phyloP scores from a whole-genome alignment of 2,797 vertebrate species.

The Erpetoichthys calabaricus region DNA sequence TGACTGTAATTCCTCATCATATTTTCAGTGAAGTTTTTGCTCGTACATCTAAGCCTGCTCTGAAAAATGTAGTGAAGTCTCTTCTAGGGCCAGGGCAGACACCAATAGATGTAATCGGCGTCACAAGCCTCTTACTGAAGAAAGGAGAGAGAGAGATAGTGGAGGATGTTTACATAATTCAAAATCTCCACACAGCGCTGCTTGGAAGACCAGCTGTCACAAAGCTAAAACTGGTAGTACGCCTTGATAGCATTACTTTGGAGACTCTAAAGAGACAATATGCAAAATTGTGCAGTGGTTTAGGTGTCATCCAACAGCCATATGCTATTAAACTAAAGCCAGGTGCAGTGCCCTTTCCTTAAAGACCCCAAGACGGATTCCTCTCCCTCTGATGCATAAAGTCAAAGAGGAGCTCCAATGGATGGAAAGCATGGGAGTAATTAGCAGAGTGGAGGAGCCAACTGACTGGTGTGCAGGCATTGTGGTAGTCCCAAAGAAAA shows the following conservation, averaged over 20 bases:
- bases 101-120: not conserved
- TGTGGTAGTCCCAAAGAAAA: too few relatives aligned
- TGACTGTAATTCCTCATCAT: too few relatives aligned
- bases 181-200: too few relatives aligned
- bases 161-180: not conserved
- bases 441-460: not conserved
- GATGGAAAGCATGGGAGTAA: not conserved
- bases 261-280: not conserved
- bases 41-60: too few relatives aligned
- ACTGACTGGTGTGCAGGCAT: too few relatives aligned
- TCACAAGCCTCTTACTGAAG: not conserved
- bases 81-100: not conserved
- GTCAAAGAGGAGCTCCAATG: too few relatives aligned
- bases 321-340: not conserved
- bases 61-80: not conserved
- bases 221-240: not conserved
- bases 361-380: not conserved
- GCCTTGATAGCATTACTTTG: not conserved
- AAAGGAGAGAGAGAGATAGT: not conserved
- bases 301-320: not conserved
- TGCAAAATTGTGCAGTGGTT: not conserved
- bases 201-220: too few relatives aligned
- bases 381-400: not conserved
- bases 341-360: not conserved
- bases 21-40: too few relatives aligned